Evolutionary conservation across 2,797 vertebrate species (phyloP), one percentile per base, ranked within the genome.

Genomic region (Taeniopygia guttata): DNA sequence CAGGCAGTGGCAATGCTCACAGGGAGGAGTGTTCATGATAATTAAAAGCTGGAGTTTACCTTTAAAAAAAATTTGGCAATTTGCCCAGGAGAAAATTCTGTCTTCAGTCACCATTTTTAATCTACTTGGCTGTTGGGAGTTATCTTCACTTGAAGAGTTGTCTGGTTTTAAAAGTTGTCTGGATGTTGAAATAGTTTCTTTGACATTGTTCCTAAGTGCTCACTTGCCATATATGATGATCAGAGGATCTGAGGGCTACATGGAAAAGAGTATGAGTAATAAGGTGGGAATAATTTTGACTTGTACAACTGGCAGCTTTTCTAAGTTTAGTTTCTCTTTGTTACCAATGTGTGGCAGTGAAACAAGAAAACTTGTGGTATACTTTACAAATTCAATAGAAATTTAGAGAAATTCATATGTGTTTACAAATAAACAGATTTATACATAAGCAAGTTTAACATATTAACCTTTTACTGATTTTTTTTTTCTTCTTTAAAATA

Each of bases 31-130:
- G 83, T 80, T 95, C 92, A 87, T 95, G 83, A 90, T 97, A 96
- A 97, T 95, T 97, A 94, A 97, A 97, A 96, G 43, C 90, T 91
- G 18, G 84, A 72, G 69, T 96, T 89, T 96, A 94, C 93, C 96
- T 97, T 96, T 86, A 84, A 95, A 79, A 90, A 92, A 93, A 90
- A 76, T 63, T 18, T 95, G 90, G 92, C 94, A 94, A 16, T 91
- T 84, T 96, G 91, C 93, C 93, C 82, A 20, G 87, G 67, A 90
- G 78, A 90, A 93, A 87, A 87, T 73, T 95, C 94, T 67, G 64
- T 94, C 42, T 87, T 90, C 87, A 86, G 69, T 90, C 94, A 89
- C 88, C 94, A 90, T 95, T 96, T 97, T 96, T 96, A 96, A 84
- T 94, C 87, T 93, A 12, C 52, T 84, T 83, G 49, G 55, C 85